Evolutionary conservation across 92 coral and sea anemone genomes (phyloP), one percentile per base, ranked within the genome.

Genomic region (Palythoa grandiflora): DNA sequence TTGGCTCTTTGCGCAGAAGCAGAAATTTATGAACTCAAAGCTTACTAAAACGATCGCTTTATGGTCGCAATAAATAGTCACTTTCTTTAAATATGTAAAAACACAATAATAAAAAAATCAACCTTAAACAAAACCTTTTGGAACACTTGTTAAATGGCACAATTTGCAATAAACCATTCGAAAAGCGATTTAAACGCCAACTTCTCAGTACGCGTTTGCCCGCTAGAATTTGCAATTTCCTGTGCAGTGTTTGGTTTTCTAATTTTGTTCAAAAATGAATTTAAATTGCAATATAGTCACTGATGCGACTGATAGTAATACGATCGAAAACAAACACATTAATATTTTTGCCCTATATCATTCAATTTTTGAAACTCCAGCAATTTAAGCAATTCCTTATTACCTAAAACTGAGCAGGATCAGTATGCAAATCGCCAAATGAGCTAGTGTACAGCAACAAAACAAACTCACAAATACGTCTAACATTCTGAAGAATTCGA

Each of bases 61-160:
- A 14, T 44, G 9, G 12, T 39, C n/a, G 10, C 38, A 73, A 73
- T 15, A 38, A 48, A 73, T 28, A 9, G 39, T 38, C 78, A 50
- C 36, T 15, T n/a, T 10, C 52, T 73, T 73, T 73, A 20, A 50
- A 17, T 38, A 50, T 44, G 78, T 73, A 73, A 73, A 73, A 73
- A 17, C 11, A 5, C 65, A 59, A 17, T 59, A n/a, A 44, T 40
- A 38, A 40, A 44, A 50, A 44, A 48, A 38, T 50, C 1, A 73
- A 40, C 21, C 39, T 73, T 73, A 44, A 20, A 11, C 40, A 14
- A 44, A 9, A 73, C 16, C 52, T 73, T 73, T 38, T 35, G 4
- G 8, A 37, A 20, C 28, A 73, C 78, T 73, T 73, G 78, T 40
- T 72, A 19, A 72, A 72, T 72, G 17, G 48, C 52, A 72, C 19